These are phyloP conservation scores for Dynastes tityus DNA, from an alignment of 2,888 invertebrate species.

Conservation along the genomic window DNA sequence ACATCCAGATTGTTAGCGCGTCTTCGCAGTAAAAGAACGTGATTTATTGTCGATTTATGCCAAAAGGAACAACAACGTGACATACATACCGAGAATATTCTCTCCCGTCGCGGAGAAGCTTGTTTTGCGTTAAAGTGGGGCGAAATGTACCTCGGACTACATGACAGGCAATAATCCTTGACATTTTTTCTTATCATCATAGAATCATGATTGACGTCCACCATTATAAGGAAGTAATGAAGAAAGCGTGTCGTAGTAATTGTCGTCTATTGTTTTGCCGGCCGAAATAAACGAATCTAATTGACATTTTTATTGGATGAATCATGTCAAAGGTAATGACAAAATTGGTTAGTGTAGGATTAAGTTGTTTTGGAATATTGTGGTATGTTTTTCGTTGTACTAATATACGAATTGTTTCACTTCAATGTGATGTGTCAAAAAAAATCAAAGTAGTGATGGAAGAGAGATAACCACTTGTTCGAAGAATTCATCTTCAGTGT, in stretches of 20 bases:
- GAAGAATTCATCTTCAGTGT: too few relatives aligned
- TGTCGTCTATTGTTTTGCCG: constrained; percentile 1
- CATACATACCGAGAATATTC: constrained; percentile 35
- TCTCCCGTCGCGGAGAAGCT: neutral
- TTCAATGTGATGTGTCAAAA: too few relatives aligned
- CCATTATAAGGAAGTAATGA: constrained; percentile 12
- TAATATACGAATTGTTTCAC: too few relatives aligned
- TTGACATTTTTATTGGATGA: neutral
- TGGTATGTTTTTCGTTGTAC: too few relatives aligned
- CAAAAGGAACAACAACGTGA: constrained; percentile 34
- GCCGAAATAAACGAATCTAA: neutral
- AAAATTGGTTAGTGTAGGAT: too few relatives aligned
- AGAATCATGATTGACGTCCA: constrained; percentile 4
- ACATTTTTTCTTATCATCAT: constrained; percentile 19
- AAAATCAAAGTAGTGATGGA: too few relatives aligned
- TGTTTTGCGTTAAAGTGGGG: constrained; percentile 4
- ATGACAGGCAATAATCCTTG: constrained; percentile 2
- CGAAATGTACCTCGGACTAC: neutral
- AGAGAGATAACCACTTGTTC: too few relatives aligned
- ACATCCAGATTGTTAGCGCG: constrained; percentile 17
- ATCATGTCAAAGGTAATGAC: neutral
- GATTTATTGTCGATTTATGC: constrained; percentile 36
- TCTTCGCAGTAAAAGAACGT: constrained; percentile 23
- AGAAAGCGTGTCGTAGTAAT: constrained; percentile 18
- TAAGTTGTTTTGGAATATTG: too few relatives aligned